These are phyloP conservation scores for Varroa destructor DNA, from an alignment of 1,140 invertebrate genomes.

Conservation along the genomic window DNA sequence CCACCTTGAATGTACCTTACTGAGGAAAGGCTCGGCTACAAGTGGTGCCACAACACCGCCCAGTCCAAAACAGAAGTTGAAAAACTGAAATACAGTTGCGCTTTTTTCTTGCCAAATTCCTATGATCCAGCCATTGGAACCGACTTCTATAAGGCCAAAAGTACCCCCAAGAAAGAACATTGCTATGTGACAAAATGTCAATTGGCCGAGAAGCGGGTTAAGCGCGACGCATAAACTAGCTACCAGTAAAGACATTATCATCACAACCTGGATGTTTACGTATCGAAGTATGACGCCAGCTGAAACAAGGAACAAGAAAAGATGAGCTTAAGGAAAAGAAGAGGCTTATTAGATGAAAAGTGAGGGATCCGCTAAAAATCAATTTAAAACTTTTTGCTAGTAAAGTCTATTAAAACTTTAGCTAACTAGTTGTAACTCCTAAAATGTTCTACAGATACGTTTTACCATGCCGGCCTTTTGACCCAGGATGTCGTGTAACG, in stretches of 20 bases:
- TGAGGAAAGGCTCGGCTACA: constrained; percentile 30
- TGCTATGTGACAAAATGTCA: constrained; percentile 6
- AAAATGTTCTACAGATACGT: no score
- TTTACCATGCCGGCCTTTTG: no score
- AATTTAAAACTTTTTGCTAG: not conserved
- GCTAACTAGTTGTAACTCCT: no score
- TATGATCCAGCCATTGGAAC: constrained; percentile 30
- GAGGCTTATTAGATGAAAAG: not conserved
- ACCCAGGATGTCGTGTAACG: no score
- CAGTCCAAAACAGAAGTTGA: constrained; percentile 30
- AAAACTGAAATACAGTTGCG: constrained; percentile 29
- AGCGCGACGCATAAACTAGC: not conserved
- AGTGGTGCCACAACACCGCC: constrained; percentile 30
- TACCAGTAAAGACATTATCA: not conserved
- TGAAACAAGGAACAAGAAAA: not conserved
- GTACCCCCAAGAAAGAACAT: constrained; percentile 6
- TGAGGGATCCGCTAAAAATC: not conserved
- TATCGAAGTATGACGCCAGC: not conserved
- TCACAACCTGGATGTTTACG: constrained; percentile 6
- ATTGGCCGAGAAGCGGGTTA: not conserved
- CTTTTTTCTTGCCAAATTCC: constrained; percentile 30
- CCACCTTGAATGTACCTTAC: not conserved
- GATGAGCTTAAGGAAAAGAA: not conserved
- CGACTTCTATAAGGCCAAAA: constrained; percentile 20
- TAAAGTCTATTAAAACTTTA: no score